Base-by-base conservation (phyloP, 2,888 invertebrate species). In the Trachelus troglodyta region DNA sequence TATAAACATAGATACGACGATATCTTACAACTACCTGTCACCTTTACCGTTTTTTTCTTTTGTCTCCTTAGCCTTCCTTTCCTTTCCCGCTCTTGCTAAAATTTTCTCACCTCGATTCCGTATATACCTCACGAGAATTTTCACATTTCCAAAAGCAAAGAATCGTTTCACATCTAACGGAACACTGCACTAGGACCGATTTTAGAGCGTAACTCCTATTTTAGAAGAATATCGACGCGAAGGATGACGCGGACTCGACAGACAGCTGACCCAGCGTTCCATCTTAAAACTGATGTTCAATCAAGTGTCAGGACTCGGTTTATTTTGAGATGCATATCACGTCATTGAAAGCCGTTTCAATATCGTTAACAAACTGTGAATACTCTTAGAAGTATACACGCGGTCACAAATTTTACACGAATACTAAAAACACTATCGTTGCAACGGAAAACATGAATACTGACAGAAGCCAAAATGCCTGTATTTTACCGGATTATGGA, bases 201-300 rank as follows among this genome's bases (percentile, higher is more conserved):
- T 33, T 71, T 71, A 71, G 31, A 71, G 31, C 33, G 23, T 56
- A 56, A 56, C 71, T 71, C 71, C 71, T 71, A 31, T 31, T 71
- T 15, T 33, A 33, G 71, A 31, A 31, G 71, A 56, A 71, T 71
- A 71, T 71, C 11, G 71, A 71, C 71, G 71, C 15, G 71, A 71
- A 71, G 12, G 12, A 71, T 33, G 71, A 71, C 71, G 71, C 71
- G 71, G 31, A 31, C 71, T 33, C 71, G 71, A 33, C 12, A 71
- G 71, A 71, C 71, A 71, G 71, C 33, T 71, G 71, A 31, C 33
- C 31, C 71, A 33, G 33, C 71, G 71, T 71, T 31, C 71, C 71
- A 71, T 71, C 33, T 33, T 71, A 33, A 31, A 71, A 31, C 71
- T 71, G 71, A 33, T 33, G 31, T 33, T 33, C 71, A 71, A 31